Conservation (phyloP, 2,888 invertebrate species). For the Stomorhina lunata region DNA sequence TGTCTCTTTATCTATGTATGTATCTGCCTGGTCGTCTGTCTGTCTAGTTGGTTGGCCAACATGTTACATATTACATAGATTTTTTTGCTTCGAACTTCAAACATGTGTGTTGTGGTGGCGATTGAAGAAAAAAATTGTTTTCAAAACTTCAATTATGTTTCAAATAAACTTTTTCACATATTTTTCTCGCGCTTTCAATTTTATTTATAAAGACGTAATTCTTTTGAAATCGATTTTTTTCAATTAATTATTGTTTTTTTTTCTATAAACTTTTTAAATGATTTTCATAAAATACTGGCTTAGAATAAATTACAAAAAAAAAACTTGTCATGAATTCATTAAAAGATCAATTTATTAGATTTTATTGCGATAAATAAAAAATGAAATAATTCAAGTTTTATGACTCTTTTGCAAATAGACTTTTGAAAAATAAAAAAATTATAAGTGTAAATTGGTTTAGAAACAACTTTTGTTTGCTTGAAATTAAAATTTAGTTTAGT, state of each 20-base stretch:
- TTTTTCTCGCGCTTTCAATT: not conserved
- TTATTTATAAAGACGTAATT: constrained; percentile 41
- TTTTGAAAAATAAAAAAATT: not conserved
- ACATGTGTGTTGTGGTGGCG: constrained; percentile 1
- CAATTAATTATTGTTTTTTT: constrained; percentile 56
- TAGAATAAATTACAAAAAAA: not conserved
- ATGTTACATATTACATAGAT: too few species aligned
- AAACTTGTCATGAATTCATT: constrained; percentile 62
- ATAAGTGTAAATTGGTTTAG: not conserved
- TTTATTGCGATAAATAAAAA: constrained; percentile 51
- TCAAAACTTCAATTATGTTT: constrained; percentile 49
- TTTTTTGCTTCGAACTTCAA: not conserved
- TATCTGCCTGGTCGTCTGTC: constrained; percentile 4
- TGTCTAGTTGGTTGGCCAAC: not conserved
- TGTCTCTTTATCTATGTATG: constrained; percentile 34
- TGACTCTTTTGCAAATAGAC: not conserved
- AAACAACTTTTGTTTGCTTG: constrained; percentile 1
- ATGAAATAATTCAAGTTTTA: not conserved
- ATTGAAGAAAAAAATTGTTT: not conserved
- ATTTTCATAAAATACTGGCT: constrained; percentile 33
- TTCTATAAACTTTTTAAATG: not conserved
- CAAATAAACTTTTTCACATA: constrained; percentile 20
- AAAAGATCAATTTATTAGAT: constrained; percentile 57
- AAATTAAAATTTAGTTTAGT: constrained; percentile 36
- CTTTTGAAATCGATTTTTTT: constrained; percentile 52